Conservation (phyloP, 2,113 vertebrate species). For the Eptatretus burgeri region DNA sequence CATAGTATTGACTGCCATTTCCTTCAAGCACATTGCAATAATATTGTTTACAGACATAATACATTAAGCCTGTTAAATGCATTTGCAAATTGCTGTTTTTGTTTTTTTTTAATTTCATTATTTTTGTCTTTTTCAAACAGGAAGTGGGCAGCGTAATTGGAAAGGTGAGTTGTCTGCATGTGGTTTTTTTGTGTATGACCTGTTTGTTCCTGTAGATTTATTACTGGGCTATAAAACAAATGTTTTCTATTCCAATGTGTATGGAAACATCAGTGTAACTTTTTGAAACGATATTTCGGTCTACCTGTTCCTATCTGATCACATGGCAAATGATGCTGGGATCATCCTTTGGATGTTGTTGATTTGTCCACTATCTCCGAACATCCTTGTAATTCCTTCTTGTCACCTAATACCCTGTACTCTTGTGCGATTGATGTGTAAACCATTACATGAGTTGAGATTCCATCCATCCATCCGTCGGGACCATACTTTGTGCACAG, state of each 20-base stretch:
- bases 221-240: not conserved
- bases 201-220: not conserved
- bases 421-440: too few relatives aligned
- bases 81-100: not conserved
- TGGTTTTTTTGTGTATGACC: not conserved
- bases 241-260: not conserved
- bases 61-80: not conserved
- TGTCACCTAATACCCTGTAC: too few relatives aligned
- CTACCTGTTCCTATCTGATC: too few relatives aligned
- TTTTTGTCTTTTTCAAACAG: conserved; percentile 1
- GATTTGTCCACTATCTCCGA: too few relatives aligned
- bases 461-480: too few relatives aligned
- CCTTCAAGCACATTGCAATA: not conserved
- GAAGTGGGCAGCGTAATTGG: conserved; percentile 4
- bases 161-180: not conserved
- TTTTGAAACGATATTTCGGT: too few relatives aligned
- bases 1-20: not conserved
- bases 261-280: not conserved
- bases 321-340: too few relatives aligned
- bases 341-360: too few relatives aligned
- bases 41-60: not conserved
- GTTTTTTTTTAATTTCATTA: not conserved
- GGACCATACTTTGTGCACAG: too few relatives aligned
- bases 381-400: too few relatives aligned
- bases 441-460: too few relatives aligned